phyloP scores from a whole-genome alignment of 2,888 invertebrate species.

The Ochropacha duplaris region DNA sequence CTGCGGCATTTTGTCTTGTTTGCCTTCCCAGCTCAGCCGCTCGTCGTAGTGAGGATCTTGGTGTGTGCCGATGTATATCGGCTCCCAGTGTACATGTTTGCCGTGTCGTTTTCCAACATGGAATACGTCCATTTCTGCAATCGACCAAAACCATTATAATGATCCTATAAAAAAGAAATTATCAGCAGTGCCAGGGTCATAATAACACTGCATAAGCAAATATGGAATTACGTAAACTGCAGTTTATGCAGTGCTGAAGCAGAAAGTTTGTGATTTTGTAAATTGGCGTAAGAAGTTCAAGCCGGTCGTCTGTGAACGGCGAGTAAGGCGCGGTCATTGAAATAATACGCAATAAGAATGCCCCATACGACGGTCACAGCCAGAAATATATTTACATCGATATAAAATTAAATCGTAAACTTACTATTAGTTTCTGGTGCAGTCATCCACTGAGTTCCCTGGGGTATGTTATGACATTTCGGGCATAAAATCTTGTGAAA shows the following conservation, averaged over 20 bases:
- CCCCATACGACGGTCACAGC: slow-evolving; percentile 71
- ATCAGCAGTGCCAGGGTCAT: no score
- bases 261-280: slow-evolving; percentile 59
- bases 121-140: slow-evolving; percentile 87
- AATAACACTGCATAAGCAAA: no score
- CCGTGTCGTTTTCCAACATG: slow-evolving; percentile 92
- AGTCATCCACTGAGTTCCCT: slow-evolving; percentile 92
- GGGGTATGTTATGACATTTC: slow-evolving; percentile 94
- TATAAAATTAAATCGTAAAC: slow-evolving; percentile 29
- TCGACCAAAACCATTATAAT: slow-evolving; percentile 9
- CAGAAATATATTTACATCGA: slow-evolving; percentile 12
- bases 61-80: slow-evolving; percentile 96
- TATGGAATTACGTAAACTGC: slow-evolving; percentile 22
- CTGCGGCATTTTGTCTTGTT: slow-evolving; percentile 98
- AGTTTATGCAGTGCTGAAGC: slow-evolving; percentile 21
- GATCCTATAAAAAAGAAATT: no score
- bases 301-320: slow-evolving; percentile 53
- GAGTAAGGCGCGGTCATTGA: slow-evolving; percentile 68
- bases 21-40: slow-evolving; percentile 96
- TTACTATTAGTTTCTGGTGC: slow-evolving; percentile 86
- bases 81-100: slow-evolving; percentile 94
- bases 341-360: slow-evolving; percentile 81
- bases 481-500: slow-evolving; percentile 96
- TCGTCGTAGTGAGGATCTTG: slow-evolving; percentile 95
- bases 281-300: slow-evolving; percentile 63